phyloP scores from a whole-genome alignment of 1,140 invertebrate species.

The Nephila pilipes region DNA sequence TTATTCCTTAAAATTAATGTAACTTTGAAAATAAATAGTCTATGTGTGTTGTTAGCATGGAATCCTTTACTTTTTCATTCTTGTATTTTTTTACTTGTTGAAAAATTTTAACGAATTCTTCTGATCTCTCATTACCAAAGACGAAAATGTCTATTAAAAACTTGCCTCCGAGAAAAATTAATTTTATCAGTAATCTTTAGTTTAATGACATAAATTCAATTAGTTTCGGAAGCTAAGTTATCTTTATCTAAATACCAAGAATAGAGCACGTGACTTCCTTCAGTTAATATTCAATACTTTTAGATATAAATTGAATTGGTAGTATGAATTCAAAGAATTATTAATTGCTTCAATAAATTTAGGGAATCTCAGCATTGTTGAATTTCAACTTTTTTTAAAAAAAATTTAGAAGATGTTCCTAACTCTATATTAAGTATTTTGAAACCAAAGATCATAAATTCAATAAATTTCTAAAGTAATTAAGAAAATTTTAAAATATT shows the following conservation, averaged over 20 bases:
- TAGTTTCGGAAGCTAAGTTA: neutral
- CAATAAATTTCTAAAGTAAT: no score
- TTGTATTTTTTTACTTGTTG: neutral
- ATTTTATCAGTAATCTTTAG: conserved; percentile 2
- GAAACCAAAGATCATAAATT: no score
- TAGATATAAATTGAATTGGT: neutral
- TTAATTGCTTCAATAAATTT: neutral
- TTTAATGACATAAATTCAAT: conserved; percentile 19
- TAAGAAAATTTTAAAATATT: no score
- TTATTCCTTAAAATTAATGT: neutral
- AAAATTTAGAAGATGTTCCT: no score
- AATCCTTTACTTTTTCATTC: neutral
- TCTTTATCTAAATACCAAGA: neutral
- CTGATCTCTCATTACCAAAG: neutral
- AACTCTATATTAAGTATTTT: no score
- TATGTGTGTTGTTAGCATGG: neutral
- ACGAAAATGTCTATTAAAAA: neutral
- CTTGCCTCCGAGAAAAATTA: neutral
- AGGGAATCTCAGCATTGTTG: no score
- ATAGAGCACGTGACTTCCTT: neutral
- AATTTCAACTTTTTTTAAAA: no score
- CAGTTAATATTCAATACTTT: neutral
- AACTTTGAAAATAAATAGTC: neutral
- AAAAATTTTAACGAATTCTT: neutral
- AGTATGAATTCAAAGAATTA: neutral